Base-by-base conservation (phyloP, 2,888 invertebrate genomes). In the Cremastinae sp. region DNA sequence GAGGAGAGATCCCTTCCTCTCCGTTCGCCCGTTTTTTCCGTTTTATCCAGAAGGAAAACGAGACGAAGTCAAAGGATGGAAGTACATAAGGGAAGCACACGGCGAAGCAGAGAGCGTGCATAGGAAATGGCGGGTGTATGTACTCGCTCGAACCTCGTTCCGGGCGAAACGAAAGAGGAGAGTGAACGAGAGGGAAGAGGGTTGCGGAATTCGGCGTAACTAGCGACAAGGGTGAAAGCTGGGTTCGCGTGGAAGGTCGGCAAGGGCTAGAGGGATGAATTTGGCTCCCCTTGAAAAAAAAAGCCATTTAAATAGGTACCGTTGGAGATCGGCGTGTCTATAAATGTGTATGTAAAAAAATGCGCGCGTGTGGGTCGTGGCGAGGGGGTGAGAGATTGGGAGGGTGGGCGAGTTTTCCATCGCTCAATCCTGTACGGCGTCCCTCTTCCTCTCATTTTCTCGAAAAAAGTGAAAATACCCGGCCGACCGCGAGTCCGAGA, bases 251-350 rank as follows among this genome's bases (percentile, higher is more conserved):
- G 5, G 8, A 56, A 71, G 73, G 53, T 16, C n/a, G 51, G 64
- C 36, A 65, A 71, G 68, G 71, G 80, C 70, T 78, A 78, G 77
- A 64, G 73, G 76, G 71, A 78, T 74, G 77, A 79, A 75, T 45
- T 41, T 16, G 79, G 80, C 79, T 86, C 85, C 87, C 87, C 87
- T 86, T 84, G 82, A n/a, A 86, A 88, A 85, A 86, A 88, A 87
- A 88, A 88, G 87, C 87, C 85, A 87, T 88, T 88, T 88, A 88
- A 88, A 88, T 88, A 87, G 87, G 86, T 86, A 87, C 85, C 84
- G 81, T 82, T 79, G 69, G 85, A 85, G 85, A 81, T 83, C 84
- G 38, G 81, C 78, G 79, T 80, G 36, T 82, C 80, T 82, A 84
- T 82, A 83, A 77, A 66, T 59, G 16, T 61, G 61, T 56, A 47